Evolutionary conservation across 2,888 invertebrate species (phyloP).

Genomic region (Andrena bucephala): DNA sequence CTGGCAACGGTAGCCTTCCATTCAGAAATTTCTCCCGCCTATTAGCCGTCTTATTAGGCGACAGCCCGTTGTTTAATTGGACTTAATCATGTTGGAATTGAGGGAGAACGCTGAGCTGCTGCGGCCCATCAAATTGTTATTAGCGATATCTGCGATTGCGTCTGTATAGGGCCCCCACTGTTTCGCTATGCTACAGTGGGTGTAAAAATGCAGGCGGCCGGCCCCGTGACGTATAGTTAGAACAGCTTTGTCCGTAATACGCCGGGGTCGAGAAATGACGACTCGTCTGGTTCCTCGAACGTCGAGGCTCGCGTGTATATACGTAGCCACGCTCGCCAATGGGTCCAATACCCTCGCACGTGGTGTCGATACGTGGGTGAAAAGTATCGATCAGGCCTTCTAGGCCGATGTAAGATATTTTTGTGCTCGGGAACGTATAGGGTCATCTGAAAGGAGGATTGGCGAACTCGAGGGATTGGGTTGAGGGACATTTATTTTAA

Average conservation of each 20-base stretch:
- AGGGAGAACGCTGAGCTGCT: background rate
- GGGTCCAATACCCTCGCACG: conserved; percentile 57
- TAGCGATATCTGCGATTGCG: conserved; percentile 27
- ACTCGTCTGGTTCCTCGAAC: conserved; percentile 62
- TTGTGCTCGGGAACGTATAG: conserved; percentile 28
- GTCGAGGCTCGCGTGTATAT: conserved; percentile 45
- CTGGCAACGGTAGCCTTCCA: background rate
- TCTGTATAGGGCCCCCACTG: background rate
- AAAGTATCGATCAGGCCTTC: conserved; percentile 50
- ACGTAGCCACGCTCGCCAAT: conserved; percentile 31
- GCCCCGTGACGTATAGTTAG: conserved; percentile 44
- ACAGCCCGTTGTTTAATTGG: conserved; percentile 39
- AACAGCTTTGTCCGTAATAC: conserved; percentile 53
- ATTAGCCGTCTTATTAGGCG: conserved; percentile 23
- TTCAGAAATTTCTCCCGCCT: conserved; percentile 30
- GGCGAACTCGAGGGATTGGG: background rate
- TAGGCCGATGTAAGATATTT: conserved; percentile 40
- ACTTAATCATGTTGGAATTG: conserved; percentile 19
- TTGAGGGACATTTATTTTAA: too few species aligned
- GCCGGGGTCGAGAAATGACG: conserved; percentile 44
- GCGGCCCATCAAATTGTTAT: conserved; percentile 40
- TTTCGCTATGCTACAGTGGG: conserved; percentile 21
- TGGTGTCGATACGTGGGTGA: conserved; percentile 54
- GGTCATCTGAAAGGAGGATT: conserved; percentile 9
- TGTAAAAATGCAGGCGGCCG: conserved; percentile 48